A percentile compares a stretch with the other conserved stretches of the same genome.
phyloP scores from a whole-genome alignment of 2,113 vertebrate species.

The Penelope pileata region DNA sequence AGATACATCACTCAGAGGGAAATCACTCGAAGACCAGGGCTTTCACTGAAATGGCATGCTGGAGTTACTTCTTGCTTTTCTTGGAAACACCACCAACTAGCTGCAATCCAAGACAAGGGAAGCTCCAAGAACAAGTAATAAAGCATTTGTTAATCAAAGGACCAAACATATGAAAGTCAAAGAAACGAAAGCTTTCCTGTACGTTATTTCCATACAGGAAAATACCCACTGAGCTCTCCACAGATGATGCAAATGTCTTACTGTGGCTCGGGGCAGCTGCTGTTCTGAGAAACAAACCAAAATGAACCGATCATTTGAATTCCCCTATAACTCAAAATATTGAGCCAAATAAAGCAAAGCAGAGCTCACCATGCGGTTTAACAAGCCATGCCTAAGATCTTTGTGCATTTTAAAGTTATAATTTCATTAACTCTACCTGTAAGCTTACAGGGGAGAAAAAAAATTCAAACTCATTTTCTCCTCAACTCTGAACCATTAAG shows the following conservation, averaged over 20 bases:
- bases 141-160: conserved; percentile 70
- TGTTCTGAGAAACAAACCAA: conserved; percentile 32
- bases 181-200: not conserved
- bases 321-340: not conserved
- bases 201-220: conserved; percentile 55
- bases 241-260: conserved; percentile 43
- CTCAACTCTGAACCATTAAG: not conserved
- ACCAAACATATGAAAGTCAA: not conserved
- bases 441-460: not conserved
- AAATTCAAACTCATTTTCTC: conserved; percentile 64
- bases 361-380: not conserved
- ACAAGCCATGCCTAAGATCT: not conserved
- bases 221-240: conserved; percentile 5
- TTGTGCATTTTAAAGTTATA: not conserved
- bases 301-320: conserved; percentile 6
- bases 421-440: conserved; percentile 34
- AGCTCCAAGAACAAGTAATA: not conserved
- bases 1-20: not conserved
- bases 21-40: not conserved
- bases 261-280: conserved; percentile 1
- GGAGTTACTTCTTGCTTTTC: not conserved
- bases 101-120: not conserved
- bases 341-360: conserved; percentile 9
- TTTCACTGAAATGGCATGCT: not conserved
- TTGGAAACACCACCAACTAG: not conserved